These are phyloP conservation scores for Leucoma salicis DNA, from an alignment of 2,888 invertebrate genomes.

Conservation along the genomic window DNA sequence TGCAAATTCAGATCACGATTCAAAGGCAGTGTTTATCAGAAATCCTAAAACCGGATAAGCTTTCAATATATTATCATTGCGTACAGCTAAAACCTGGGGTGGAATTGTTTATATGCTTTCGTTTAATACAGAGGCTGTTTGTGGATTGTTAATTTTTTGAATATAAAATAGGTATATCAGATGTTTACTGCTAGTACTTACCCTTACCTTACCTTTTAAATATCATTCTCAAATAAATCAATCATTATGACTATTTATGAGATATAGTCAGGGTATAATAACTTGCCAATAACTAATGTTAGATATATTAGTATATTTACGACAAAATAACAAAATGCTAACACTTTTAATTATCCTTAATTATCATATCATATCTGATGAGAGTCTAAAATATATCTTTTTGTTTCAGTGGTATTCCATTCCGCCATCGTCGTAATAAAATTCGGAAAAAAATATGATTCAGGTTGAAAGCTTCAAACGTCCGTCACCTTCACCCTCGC, in stretches of 20 bases:
- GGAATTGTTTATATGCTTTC: slow-evolving; percentile 1
- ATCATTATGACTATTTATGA: too few relatives aligned
- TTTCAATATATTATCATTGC: slow-evolving; percentile 16
- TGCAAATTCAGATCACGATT: slow-evolving; percentile 37
- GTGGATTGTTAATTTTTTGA: too few relatives aligned
- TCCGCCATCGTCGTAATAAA: slow-evolving; percentile 16
- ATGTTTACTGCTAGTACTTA: too few relatives aligned
- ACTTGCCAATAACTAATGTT: too few relatives aligned
- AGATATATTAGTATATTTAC: too few relatives aligned
- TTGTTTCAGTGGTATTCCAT: slow-evolving; percentile 22
- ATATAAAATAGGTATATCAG: too few relatives aligned
- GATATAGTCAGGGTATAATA: too few relatives aligned
- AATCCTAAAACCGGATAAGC: slow-evolving; percentile 14
- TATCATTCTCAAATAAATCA: too few relatives aligned
- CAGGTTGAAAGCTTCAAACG: slow-evolving; percentile 72
- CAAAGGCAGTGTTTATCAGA: slow-evolving; percentile 28
- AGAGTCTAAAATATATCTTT: neutral
- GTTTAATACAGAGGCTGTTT: neutral
- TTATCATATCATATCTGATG: too few relatives aligned
- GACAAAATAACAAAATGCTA: too few relatives aligned
- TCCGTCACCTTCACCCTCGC: slow-evolving; percentile 75
- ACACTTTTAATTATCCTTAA: too few relatives aligned
- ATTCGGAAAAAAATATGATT: slow-evolving; percentile 52
- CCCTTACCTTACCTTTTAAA: too few relatives aligned
- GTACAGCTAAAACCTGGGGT: slow-evolving; percentile 6